A percentile compares a stretch with the other conserved stretches of the same genome.
These are phyloP conservation scores for Melipona beecheii DNA, from an alignment of 2,888 invertebrate genomes.

Conservation along the genomic window DNA sequence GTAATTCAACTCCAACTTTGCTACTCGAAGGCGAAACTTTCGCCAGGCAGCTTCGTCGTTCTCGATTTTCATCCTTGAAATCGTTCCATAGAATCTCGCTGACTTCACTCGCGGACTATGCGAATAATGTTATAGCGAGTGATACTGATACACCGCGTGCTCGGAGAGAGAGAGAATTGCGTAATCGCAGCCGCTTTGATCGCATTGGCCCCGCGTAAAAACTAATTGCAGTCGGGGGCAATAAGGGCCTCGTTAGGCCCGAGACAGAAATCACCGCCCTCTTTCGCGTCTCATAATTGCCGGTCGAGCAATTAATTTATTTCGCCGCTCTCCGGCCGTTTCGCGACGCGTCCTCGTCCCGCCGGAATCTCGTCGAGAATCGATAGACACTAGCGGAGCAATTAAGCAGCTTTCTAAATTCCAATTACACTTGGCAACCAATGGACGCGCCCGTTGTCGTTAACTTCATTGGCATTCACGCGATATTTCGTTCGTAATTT, in stretches of 20 bases:
- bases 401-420: constrained; percentile 52
- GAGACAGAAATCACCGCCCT: constrained; percentile 22
- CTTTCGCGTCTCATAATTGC: constrained; percentile 43
- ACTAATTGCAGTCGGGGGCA: constrained; percentile 52
- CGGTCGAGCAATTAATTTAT: constrained; percentile 10
- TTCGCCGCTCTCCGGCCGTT: background rate
- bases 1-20: no score
- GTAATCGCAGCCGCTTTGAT: constrained; percentile 36
- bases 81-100: no score
- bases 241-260: constrained; percentile 52
- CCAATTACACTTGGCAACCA: constrained; percentile 7
- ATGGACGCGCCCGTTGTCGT: background rate
- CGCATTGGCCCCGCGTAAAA: constrained; percentile 48
- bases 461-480: background rate
- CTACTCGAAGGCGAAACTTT: no score
- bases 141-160: background rate
- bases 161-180: background rate
- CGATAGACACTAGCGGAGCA: constrained; percentile 28
- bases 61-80: no score
- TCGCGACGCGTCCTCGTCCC: constrained; percentile 13
- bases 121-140: no score
- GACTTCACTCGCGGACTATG: no score
- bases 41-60: no score
- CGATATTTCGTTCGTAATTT: no score
- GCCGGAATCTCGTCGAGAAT: constrained; percentile 21